Evolutionary conservation across 1,140 invertebrate species (phyloP), one percentile per base, ranked within the genome.

Genomic region (Drosophila serrata): DNA sequence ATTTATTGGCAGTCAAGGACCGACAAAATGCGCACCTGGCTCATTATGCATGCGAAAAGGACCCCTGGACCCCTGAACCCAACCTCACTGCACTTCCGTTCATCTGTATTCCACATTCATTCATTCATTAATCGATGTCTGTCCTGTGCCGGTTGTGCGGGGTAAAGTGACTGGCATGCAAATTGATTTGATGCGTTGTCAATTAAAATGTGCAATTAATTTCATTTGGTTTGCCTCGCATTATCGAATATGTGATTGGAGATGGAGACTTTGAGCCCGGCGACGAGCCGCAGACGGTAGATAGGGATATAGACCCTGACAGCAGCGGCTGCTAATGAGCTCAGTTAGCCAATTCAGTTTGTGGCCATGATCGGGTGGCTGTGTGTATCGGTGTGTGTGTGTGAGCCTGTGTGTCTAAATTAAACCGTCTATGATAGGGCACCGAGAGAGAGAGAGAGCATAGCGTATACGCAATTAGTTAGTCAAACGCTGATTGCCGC

Each of bases 191-290:
- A 88, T 88, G 69, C 65, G 81, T 85, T 88, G 85, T 90, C 85
- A 90, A 88, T 88, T 90, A 90, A 88, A 88, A 88, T 85, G 85
- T 90, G 85, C 85, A 88, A 88, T 90, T 88, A 90, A 88, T 88
- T 88, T 81, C 69, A 81, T 90, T 90, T 61, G 81, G 85, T 72
- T 85, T 84, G 81, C 68, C 85, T 57, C 56, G 60, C 80, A 78
- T 88, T 87, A 87, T 84, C 61, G 80, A 67, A 60, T 51, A 61
- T 77, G 63, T 63, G 79, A 87, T 86, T 81, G 68, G 56, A 58
- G 57, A n/a, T n/a, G n/a, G n/a, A 31, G 45, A 24, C 24, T 2
- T 27, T 48, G 46, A 15, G 46, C 42, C 17, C 42, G 11, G 40
- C 43, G 31, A 57, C n/a, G 22, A 31, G 37, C 49, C 51, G 19